Base-by-base conservation (phyloP, 2,113 vertebrate species). In the Oncorhynchus gorbuscha region DNA sequence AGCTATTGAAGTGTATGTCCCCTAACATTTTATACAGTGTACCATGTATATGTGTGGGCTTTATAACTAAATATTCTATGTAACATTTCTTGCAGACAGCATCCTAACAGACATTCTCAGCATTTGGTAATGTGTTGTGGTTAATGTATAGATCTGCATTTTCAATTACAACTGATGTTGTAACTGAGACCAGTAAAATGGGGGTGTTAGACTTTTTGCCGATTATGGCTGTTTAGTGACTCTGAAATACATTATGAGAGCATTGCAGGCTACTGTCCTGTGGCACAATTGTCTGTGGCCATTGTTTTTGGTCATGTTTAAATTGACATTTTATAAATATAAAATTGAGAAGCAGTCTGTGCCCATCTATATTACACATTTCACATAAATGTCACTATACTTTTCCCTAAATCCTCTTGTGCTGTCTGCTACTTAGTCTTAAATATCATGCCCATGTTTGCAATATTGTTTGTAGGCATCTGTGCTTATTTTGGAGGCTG, bases 41-140 rank as follows among this genome's bases (percentile, higher is more conserved):
- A 75, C 72, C 71, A 81, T 18, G 64, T 48, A 77, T 86, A 18
- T 88, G 86, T 77, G 67, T 85, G 72, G 72, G 77, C 74, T 64
- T 85, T 79, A 35, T 84, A 81, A 83, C 77, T 89, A 84, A 84
- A 70, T 91, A 61, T 61, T 61, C 20, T 90, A 89, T 82, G 89
- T 83, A 83, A 80, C 78, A 35, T 35, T 84, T 81, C 75, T 72
- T 84, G 80, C 69, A 88, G 75, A 82, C 76, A 69, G 24, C 12
- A 45, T 45, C 9, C 35, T 39, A 70, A 70, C 39, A 14, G 11
- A 22, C 3, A 66, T n/a, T 66, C 64, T n/a, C 18, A 70, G n/a
- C 39, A 9, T 69, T 69, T 35, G 48, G 39, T 5, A 69, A 48
- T 69, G 7, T 45, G 28, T 48, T 70, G 20, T 8, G 4, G 26